Evolutionary conservation across 2,888 invertebrate genomes (phyloP).

Genomic region (Chymomyza fuscimana): DNA sequence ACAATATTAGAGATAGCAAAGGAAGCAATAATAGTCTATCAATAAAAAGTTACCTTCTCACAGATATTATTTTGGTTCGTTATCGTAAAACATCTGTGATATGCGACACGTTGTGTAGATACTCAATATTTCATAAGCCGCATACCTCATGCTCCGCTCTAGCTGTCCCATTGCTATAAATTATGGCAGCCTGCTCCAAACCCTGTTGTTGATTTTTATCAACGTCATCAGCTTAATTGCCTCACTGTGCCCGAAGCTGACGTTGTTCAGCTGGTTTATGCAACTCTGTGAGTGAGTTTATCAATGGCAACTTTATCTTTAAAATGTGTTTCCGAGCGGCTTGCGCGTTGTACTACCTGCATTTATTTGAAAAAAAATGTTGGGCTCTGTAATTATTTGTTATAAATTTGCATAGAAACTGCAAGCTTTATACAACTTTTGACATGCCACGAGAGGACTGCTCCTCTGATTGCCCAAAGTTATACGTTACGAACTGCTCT

Average conservation of each 20-base stretch:
- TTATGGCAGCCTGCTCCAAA: slow-evolving; percentile 52
- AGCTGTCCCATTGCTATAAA: slow-evolving; percentile 47
- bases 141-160: not conserved
- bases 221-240: slow-evolving; percentile 76
- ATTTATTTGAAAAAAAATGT: slow-evolving; percentile 76
- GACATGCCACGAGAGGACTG: no score
- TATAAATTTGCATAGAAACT: slow-evolving; percentile 76
- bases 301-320: slow-evolving; percentile 63
- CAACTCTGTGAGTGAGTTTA: slow-evolving; percentile 26
- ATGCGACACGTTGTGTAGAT: not conserved
- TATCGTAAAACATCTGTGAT: not conserved
- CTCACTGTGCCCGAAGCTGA: slow-evolving; percentile 58
- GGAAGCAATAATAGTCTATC: not conserved
- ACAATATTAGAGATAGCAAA: not conserved
- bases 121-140: not conserved
- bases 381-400: slow-evolving; percentile 76
- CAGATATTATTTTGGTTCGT: not conserved
- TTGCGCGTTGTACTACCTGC: slow-evolving; percentile 46
- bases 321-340: slow-evolving; percentile 45
- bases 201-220: slow-evolving; percentile 71
- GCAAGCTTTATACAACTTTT: slow-evolving; percentile 64
- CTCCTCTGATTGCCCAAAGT: no score
- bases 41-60: not conserved
- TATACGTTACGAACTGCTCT: no score
- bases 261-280: slow-evolving; percentile 25